A percentile compares a stretch with the other conserved stretches of the same genome.
Evolutionary conservation across 2,888 invertebrate genomes (phyloP).

Genomic region (Neoscelio sp.): DNA sequence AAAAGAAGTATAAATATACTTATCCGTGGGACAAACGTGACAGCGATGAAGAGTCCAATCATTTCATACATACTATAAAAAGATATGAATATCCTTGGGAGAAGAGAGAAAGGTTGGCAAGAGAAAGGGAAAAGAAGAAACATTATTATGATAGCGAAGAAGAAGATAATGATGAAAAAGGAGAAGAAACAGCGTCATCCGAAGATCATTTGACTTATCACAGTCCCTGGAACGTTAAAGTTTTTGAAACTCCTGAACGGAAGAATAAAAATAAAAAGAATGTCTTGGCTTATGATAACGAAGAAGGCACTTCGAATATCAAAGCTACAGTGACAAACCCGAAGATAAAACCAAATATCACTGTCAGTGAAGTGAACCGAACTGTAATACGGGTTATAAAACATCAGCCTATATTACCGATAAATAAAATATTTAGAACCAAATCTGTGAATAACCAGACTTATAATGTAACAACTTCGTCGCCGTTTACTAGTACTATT

Average conservation of each 20-base stretch:
- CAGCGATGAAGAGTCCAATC: slow-evolving; percentile 68
- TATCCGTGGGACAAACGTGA: slow-evolving; percentile 77
- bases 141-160: slow-evolving; percentile 65
- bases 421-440: not conserved
- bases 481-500: not conserved
- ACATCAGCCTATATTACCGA: slow-evolving; percentile 19
- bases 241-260: slow-evolving; percentile 25
- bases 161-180: slow-evolving; percentile 61
- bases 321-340: slow-evolving; percentile 19
- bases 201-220: slow-evolving; percentile 44
- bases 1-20: slow-evolving; percentile 70
- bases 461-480: not conserved
- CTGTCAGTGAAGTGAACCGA: slow-evolving; percentile 39
- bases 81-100: slow-evolving; percentile 81
- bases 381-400: slow-evolving; percentile 28
- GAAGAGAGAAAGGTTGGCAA: slow-evolving; percentile 74
- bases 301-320: slow-evolving; percentile 36
- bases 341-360: slow-evolving; percentile 29
- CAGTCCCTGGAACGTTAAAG: slow-evolving; percentile 34
- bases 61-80: slow-evolving; percentile 54
- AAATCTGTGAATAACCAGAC: not conserved
- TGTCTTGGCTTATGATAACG: slow-evolving; percentile 22
- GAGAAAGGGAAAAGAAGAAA: slow-evolving; percentile 56
- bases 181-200: slow-evolving; percentile 47
- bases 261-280: slow-evolving; percentile 20